Evolutionary conservation across 2,888 invertebrate genomes (phyloP).

Genomic region (Apamea anceps): DNA sequence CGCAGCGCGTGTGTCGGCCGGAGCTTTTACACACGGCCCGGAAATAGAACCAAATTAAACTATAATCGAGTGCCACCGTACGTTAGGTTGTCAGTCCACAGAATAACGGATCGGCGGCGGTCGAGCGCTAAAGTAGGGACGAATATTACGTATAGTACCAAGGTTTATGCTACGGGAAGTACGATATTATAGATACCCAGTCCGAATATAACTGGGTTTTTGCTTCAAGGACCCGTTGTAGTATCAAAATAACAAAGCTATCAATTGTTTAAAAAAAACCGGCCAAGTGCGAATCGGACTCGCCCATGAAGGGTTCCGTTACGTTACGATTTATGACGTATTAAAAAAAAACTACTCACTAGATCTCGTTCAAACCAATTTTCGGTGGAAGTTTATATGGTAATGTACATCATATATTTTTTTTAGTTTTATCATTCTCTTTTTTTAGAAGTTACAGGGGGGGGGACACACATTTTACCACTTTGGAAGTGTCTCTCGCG

Average conservation of each 20-base stretch:
- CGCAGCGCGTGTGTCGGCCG: conserved; percentile 73
- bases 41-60: conserved; percentile 70
- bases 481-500: too few relatives aligned
- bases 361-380: too few relatives aligned
- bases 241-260: background rate
- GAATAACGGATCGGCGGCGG: conserved; percentile 24
- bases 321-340: too few relatives aligned
- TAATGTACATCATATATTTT: too few relatives aligned
- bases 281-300: too few relatives aligned
- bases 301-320: too few relatives aligned
- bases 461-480: too few relatives aligned
- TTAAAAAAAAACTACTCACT: too few relatives aligned
- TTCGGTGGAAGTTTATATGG: too few relatives aligned
- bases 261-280: too few relatives aligned
- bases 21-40: conserved; percentile 67
- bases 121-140: conserved; percentile 2
- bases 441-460: too few relatives aligned
- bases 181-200: background rate
- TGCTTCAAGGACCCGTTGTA: background rate
- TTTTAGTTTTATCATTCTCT: too few relatives aligned
- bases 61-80: conserved; percentile 62
- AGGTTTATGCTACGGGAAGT: background rate
- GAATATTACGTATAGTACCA: conserved; percentile 6
- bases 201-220: background rate
- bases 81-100: conserved; percentile 29